These are phyloP conservation scores for Oryctes rhinoceros DNA, from an alignment of 1,140 invertebrate species.

Conservation along the genomic window DNA sequence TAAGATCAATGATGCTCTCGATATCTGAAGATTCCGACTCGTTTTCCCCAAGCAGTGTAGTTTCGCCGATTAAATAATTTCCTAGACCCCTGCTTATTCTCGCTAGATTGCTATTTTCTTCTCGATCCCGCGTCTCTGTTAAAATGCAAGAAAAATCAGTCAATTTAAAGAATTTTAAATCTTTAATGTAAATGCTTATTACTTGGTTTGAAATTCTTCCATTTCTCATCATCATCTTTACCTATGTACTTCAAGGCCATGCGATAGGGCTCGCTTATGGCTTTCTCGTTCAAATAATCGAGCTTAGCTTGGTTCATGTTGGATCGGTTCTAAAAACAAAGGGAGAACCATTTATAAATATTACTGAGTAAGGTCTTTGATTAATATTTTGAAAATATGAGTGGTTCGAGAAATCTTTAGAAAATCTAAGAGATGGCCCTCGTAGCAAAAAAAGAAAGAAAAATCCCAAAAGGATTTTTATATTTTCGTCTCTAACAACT, in stretches of 20 bases:
- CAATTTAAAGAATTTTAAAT: neutral
- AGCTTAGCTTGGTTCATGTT: constrained; percentile 61
- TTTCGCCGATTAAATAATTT: too few species aligned
- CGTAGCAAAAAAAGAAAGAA: neutral
- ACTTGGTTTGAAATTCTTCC: constrained; percentile 67
- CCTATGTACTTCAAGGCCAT: constrained; percentile 75
- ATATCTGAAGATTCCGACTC: constrained; percentile 72
- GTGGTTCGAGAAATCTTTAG: too few species aligned
- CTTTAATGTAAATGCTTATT: constrained; percentile 18
- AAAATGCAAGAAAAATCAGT: neutral
- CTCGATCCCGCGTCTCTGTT: too few species aligned
- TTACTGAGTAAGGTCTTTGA: neutral
- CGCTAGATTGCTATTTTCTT: too few species aligned
- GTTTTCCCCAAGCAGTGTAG: constrained; percentile 70
- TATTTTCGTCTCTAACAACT: neutral
- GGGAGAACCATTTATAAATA: neutral
- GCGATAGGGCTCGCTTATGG: constrained; percentile 76
- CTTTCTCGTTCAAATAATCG: constrained; percentile 75
- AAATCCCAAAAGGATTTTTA: neutral
- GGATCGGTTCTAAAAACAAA: neutral
- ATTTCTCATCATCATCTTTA: constrained; percentile 69
- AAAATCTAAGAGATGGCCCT: too few species aligned
- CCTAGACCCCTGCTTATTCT: too few species aligned
- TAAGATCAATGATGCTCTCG: constrained; percentile 69
- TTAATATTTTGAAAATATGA: too few species aligned